Evolutionary conservation across 1,140 invertebrate species (phyloP).

Genomic region (Bathynomus jamesi): DNA sequence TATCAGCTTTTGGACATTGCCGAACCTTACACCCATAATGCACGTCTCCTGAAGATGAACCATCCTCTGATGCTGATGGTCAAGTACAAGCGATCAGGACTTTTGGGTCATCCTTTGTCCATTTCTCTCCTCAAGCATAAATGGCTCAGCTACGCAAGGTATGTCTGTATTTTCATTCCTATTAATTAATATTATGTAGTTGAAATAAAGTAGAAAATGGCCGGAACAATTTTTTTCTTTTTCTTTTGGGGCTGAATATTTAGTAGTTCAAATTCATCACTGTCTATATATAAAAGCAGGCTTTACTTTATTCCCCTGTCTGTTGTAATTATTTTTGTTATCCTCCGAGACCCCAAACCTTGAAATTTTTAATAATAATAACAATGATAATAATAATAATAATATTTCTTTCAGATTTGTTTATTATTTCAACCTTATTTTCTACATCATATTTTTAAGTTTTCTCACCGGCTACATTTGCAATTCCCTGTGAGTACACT

Average conservation of each 20-base stretch:
- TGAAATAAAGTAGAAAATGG: too few relatives aligned
- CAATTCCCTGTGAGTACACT: constrained; percentile 32
- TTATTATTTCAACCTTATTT: constrained; percentile 48
- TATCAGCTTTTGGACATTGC: constrained; percentile 34
- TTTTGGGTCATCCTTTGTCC: constrained; percentile 49
- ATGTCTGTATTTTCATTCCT: background rate
- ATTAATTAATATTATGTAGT: background rate
- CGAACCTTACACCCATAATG: constrained; percentile 39
- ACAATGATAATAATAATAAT: too few relatives aligned
- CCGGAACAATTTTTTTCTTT: too few relatives aligned
- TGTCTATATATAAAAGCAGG: too few relatives aligned
- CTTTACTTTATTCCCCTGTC: too few relatives aligned
- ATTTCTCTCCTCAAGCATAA: constrained; percentile 47
- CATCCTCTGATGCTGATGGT: constrained; percentile 52
- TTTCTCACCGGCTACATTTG: constrained; percentile 48
- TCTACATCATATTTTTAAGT: constrained; percentile 47
- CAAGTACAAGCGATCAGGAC: constrained; percentile 40
- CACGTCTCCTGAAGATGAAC: constrained; percentile 46
- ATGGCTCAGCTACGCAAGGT: constrained; percentile 42
- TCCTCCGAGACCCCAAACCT: too few relatives aligned
- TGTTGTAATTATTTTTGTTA: too few relatives aligned
- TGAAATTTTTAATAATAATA: too few relatives aligned
- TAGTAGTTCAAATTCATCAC: too few relatives aligned
- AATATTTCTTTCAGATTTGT: constrained; percentile 38
- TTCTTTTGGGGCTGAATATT: too few relatives aligned